Base-by-base conservation (phyloP, 2,888 invertebrate species). In the Bedellia somnulentella region DNA sequence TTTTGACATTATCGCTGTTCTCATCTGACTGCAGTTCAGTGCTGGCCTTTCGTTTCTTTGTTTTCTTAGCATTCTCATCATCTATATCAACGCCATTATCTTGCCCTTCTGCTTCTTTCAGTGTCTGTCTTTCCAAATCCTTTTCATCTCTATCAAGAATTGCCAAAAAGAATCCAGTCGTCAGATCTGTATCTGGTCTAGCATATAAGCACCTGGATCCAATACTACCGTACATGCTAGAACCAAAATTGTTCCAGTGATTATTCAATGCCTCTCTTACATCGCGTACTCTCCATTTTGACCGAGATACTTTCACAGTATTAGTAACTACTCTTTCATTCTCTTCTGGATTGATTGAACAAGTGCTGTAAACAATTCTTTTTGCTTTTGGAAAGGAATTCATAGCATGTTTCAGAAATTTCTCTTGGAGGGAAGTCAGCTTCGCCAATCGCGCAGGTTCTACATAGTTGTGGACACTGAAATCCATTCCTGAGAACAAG, bases 141-240 rank as follows among this genome's bases (percentile, higher is more conserved):
- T 73, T 75, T 31, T 54, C 51, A 37, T 79, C 58, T 50, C 82
- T 77, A 56, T 90, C 89, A 45, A 98, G 87, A 29, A 95, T 82
- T 1, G 97, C 95, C 18, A 98, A 80, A 63, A 99, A 99, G 64
- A 99, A 97, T 2, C 98, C 98, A 56, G 89, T 94, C 0, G 94
- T 93, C 4, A 83, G 63, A 66, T 95, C 93, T 0, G 73, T 61
- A 4, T 88, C 82, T 0, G 90, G 85, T 40, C 76, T 80, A 1
- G 91, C 81, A 49, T 93, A 88, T 23, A 98, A 52, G 53, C 94
- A 95, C 37, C 81, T 81, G 5, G 82, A 73, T 3, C 86, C 86
- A 47, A 87, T 79, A 30, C 82, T 80, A 0, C 79, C 75, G 42
- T 81, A 87, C 41, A 83, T 78, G 2, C 70, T 58, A 2, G 82